These are phyloP conservation scores for Drosophila tani DNA, from an alignment of 1,140 invertebrate genomes.

Conservation along the genomic window DNA sequence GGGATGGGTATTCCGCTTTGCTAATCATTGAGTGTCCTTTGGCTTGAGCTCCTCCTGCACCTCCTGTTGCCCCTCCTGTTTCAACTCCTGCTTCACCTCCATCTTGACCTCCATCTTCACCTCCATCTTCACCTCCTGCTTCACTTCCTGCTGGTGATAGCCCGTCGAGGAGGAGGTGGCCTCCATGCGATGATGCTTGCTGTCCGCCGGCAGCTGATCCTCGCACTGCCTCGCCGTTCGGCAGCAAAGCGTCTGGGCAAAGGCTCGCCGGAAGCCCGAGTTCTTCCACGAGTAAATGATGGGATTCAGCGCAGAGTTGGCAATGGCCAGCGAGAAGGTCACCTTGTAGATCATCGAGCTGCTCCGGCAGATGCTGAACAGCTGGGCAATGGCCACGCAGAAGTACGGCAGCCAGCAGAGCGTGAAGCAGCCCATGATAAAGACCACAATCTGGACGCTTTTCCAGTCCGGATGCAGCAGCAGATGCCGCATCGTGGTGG, in stretches of 20 bases:
- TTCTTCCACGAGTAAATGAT: slow-evolving; percentile 94
- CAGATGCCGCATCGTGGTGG: slow-evolving; percentile 81
- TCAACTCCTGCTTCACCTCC: background rate
- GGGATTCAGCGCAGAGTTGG: slow-evolving; percentile 91
- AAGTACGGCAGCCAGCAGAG: slow-evolving; percentile 92
- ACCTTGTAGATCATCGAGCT: slow-evolving; percentile 88
- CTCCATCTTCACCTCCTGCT: background rate
- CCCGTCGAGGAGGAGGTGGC: slow-evolving; percentile 33
- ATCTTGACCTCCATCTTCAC: background rate
- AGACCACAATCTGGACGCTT: slow-evolving; percentile 90
- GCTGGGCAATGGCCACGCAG: slow-evolving; percentile 87
- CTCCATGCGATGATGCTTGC: slow-evolving; percentile 62
- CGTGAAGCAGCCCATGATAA: slow-evolving; percentile 90
- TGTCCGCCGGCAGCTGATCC: slow-evolving; percentile 58
- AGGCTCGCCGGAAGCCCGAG: slow-evolving; percentile 89
- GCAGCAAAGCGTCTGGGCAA: slow-evolving; percentile 88
- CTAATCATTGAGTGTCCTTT: background rate
- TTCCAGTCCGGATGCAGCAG: slow-evolving; percentile 88
- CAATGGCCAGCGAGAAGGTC: slow-evolving; percentile 89
- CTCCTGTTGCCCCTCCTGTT: background rate
- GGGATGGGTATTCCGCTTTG: background rate
- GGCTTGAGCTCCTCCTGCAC: background rate
- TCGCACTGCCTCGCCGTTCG: slow-evolving; percentile 86
- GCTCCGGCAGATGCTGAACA: slow-evolving; percentile 86
- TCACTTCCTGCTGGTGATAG: slow-evolving; percentile 19